phyloP scores from a whole-genome alignment of 2,797 vertebrate genomes.

The Huso huso region DNA sequence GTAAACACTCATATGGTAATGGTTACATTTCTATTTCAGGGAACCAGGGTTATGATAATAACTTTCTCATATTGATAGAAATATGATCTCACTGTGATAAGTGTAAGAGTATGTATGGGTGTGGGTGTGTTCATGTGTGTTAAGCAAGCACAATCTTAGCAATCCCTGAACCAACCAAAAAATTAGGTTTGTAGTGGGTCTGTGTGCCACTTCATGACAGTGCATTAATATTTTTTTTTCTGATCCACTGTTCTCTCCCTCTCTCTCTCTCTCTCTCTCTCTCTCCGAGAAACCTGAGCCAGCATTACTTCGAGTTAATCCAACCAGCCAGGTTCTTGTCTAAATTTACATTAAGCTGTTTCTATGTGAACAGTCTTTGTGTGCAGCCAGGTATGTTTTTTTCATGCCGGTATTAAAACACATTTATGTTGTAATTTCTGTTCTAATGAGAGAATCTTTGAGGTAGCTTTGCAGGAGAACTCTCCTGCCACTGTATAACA shows the following conservation, averaged over 20 bases:
- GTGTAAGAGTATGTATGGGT: too few relatives aligned
- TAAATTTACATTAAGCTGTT: constrained; percentile 5
- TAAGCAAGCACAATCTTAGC: too few relatives aligned
- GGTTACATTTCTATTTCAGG: too few relatives aligned
- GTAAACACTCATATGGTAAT: too few relatives aligned
- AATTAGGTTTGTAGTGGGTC: not conserved
- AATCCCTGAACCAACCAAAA: too few relatives aligned
- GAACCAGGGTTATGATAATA: too few relatives aligned
- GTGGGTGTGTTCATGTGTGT: too few relatives aligned
- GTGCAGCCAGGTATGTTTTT: not conserved
- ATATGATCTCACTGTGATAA: too few relatives aligned
- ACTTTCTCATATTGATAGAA: too few relatives aligned
- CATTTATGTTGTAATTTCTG: not conserved
- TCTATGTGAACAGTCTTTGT: not conserved
- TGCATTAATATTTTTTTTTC: constrained; percentile 3
- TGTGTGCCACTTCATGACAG: not conserved
- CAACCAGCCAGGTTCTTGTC: not conserved
- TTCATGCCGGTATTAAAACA: not conserved
- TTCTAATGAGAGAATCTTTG: not conserved
- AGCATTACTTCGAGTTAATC: constrained; percentile 1
- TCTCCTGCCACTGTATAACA: not conserved
- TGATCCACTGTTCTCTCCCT: not conserved
- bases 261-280: not conserved
- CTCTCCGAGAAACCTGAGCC: not conserved
- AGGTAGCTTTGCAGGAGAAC: not conserved